Conservation (phyloP, 92 coral and sea anemone genomes). For the Desmophyllum pertusum region DNA sequence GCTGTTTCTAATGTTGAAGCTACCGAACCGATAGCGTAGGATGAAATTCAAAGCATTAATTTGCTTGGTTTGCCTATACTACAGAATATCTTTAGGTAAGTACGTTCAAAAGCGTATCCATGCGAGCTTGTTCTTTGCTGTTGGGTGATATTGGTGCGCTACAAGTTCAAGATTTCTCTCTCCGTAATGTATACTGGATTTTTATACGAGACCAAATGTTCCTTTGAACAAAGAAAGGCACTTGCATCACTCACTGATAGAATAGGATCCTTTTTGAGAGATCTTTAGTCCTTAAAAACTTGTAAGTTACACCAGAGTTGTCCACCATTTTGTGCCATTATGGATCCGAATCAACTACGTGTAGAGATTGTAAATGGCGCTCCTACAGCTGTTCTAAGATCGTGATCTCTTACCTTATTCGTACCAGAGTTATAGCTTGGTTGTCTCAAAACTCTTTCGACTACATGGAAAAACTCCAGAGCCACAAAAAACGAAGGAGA, state of each 20-base stretch:
- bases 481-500: conserved; percentile 17
- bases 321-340: conserved; percentile 39
- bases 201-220: conserved; percentile 28
- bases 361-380: conserved; percentile 32
- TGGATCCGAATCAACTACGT: conserved; percentile 30
- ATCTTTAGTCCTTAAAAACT: conserved; percentile 36
- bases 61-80: conserved; percentile 69
- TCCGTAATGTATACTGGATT: conserved; percentile 17
- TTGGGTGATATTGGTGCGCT: conserved; percentile 56
- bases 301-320: conserved; percentile 41
- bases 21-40: conserved; percentile 76
- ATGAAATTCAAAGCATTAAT: conserved; percentile 80
- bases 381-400: neutral
- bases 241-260: neutral
- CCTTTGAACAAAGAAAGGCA: conserved; percentile 20
- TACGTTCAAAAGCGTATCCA: conserved; percentile 36
- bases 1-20: conserved; percentile 69
- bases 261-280: conserved; percentile 10
- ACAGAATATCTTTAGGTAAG: conserved; percentile 74
- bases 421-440: neutral
- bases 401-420: neutral
- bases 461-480: conserved; percentile 2
- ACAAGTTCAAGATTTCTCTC: conserved; percentile 25
- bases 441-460: neutral
- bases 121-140: conserved; percentile 36